Evolutionary conservation across 23 tunicate genomes (phyloP).

Genomic region (Halocynthia roretzi): DNA sequence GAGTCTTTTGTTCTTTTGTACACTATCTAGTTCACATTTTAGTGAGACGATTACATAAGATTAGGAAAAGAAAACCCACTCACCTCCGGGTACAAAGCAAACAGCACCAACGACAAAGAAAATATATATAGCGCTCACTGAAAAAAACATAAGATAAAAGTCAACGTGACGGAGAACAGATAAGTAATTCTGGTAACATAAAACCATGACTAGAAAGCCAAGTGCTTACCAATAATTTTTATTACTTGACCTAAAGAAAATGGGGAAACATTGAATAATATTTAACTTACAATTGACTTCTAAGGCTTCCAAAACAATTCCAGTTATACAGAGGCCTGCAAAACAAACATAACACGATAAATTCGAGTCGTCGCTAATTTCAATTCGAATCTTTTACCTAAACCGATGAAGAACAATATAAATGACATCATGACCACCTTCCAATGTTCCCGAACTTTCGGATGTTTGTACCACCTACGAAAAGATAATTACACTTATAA

Average conservation of each 20-base stretch:
- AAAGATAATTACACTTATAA: background rate
- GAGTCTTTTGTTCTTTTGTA: too few relatives aligned
- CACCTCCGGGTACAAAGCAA: constrained; percentile 93
- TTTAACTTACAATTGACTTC: constrained; percentile 59
- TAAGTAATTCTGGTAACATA: too few relatives aligned
- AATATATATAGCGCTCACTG: constrained; percentile 91
- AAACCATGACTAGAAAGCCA: background rate
- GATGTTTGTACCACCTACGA: constrained; percentile 87
- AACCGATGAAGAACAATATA: constrained; percentile 88
- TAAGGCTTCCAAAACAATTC: constrained; percentile 76
- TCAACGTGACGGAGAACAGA: background rate
- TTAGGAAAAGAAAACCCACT: constrained; percentile 19
- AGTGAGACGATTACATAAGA: too few relatives aligned
- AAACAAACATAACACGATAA: background rate
- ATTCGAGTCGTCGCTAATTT: background rate
- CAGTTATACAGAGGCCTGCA: constrained; percentile 80
- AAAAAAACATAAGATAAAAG: constrained; percentile 4
- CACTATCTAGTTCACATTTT: too few relatives aligned
- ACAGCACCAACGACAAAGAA: constrained; percentile 86
- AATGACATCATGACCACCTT: constrained; percentile 89
- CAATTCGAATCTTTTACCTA: constrained; percentile 50
- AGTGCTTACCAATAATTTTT: background rate
- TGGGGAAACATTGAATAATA: background rate
- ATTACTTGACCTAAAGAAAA: too few relatives aligned
- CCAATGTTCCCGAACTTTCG: constrained; percentile 97